A percentile compares a stretch with the other conserved stretches of the same genome.
phyloP scores from a whole-genome alignment of 1,140 invertebrate species.

The Bombus pyrosoma region DNA sequence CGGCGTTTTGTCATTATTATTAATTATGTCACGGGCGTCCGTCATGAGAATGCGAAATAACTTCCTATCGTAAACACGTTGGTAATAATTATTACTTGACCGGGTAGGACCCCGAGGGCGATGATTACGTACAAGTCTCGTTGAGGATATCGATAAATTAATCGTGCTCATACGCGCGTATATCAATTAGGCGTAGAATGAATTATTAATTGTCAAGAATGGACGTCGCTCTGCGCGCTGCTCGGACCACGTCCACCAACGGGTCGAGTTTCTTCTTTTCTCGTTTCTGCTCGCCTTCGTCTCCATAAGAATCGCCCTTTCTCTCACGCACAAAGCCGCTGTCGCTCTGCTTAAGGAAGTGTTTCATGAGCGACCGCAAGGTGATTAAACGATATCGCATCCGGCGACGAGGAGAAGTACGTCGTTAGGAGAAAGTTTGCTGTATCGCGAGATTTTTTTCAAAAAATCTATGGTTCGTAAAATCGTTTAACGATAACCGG shows the following conservation, averaged over 20 bases:
- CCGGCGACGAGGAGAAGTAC: no score
- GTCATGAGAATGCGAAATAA: slow-evolving; percentile 53
- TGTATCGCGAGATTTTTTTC: neutral
- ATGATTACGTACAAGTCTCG: slow-evolving; percentile 63
- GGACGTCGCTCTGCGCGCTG: neutral
- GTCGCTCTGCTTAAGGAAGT: neutral
- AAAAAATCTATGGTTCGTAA: no score
- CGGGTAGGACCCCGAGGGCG: slow-evolving; percentile 44
- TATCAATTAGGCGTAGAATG: slow-evolving; percentile 67
- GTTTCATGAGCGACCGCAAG: no score
- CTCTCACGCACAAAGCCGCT: neutral
- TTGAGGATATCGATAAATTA: slow-evolving; percentile 69
- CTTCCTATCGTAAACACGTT: slow-evolving; percentile 58
- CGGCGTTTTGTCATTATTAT: slow-evolving; percentile 57
- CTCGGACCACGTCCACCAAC: neutral
- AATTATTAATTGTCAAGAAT: slow-evolving; percentile 62
- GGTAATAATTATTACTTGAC: slow-evolving; percentile 57
- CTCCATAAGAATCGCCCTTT: neutral
- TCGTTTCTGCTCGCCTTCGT: neutral
- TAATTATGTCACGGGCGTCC: slow-evolving; percentile 53
- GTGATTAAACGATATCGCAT: neutral
- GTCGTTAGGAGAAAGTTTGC: neutral
- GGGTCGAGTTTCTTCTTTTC: neutral
- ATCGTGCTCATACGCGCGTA: slow-evolving; percentile 54
- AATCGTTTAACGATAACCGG: no score